A percentile compares a stretch with the other conserved stretches of the same genome.
phyloP scores from a whole-genome alignment of 2,797 vertebrate genomes.

The Catostomus latipinnis region DNA sequence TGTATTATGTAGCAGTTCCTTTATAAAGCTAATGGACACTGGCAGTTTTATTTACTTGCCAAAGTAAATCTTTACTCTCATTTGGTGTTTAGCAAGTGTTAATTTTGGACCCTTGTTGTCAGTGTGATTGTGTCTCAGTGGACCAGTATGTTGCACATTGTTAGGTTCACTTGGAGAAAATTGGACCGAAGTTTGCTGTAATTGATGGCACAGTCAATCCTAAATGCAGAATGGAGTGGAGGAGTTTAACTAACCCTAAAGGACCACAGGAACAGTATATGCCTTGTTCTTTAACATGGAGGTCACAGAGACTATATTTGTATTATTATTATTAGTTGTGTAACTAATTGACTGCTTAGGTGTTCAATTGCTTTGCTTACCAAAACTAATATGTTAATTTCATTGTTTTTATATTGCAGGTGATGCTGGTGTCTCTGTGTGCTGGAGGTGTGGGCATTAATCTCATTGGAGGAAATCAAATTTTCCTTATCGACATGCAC shows the following conservation, averaged over 20 bases:
- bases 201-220: conserved; percentile 90
- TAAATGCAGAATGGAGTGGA: conserved; percentile 93
- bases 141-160: conserved; percentile 92
- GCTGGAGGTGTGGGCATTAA: conserved; percentile 95
- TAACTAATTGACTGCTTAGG: not conserved
- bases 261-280: conserved; percentile 82
- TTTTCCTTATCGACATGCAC: conserved; percentile 98
- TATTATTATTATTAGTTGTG: not conserved
- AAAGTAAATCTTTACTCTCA: not conserved
- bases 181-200: conserved; percentile 77
- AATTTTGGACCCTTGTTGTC: not conserved
- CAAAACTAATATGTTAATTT: not conserved
- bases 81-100: not conserved
- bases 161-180: conserved; percentile 81
- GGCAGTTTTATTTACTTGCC: too few species aligned
- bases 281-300: not conserved
- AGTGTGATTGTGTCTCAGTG: conserved; percentile 97
- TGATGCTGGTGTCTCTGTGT: conserved; percentile 92
- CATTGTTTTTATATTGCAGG: conserved; percentile 71
- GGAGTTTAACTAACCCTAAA: conserved; percentile 88
- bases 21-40: too few species aligned
- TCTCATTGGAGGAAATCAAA: conserved; percentile 93
- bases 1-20: not conserved
- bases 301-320: not conserved
- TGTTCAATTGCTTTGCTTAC: not conserved